Base-by-base conservation (phyloP, 2,888 invertebrate species). In the Volucella inanis region DNA sequence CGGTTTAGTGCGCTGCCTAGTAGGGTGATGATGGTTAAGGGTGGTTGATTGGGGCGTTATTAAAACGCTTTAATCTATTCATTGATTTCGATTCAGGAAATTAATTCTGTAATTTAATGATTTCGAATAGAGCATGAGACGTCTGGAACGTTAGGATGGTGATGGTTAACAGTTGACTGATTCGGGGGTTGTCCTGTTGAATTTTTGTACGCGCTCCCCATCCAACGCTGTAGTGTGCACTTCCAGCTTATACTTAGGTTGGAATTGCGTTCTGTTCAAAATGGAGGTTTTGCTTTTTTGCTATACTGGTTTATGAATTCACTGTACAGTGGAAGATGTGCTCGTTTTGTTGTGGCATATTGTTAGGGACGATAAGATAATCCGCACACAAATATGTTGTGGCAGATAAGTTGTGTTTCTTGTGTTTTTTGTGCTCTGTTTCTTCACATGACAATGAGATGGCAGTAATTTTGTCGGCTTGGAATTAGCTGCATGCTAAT, bases 61-160 rank as follows among this genome's bases (percentile, higher is more conserved):
- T 80, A 80, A 80, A 80, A 80, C 47, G 54, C 74, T 80, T 68
- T 80, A 74, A 80, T 80, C 80, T 80, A 80, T 80, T 80, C 80
- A 80, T 80, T 74, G 80, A 80, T 80, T 80, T 80, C 67, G 74
- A 68, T 68, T 74, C 74, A 74, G 67, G 54, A 80, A 80, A 80
- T 80, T 80, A 80, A 80, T 80, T 80, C 80, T 49, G 80, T 72
- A 80, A 80, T 74, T 80, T 74, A 80, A 74, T 67, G 62, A 68
- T 61, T 74, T 67, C 38, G 50, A 65, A 18, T 50, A 59, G 59
- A 77, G 55, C 77, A 38, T 55, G 11, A 15, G 10, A 14, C 45
- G 57, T 49, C 11, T 15, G 4, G 15, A 31, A 2, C 8, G 47
- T 10, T 39, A 39, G 39, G 47, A 11, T 47, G 54, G 10, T 43